A percentile compares a stretch with the other conserved stretches of the same genome.
Evolutionary conservation across 2,113 vertebrate species (phyloP).

Genomic region (Zapornia atra): DNA sequence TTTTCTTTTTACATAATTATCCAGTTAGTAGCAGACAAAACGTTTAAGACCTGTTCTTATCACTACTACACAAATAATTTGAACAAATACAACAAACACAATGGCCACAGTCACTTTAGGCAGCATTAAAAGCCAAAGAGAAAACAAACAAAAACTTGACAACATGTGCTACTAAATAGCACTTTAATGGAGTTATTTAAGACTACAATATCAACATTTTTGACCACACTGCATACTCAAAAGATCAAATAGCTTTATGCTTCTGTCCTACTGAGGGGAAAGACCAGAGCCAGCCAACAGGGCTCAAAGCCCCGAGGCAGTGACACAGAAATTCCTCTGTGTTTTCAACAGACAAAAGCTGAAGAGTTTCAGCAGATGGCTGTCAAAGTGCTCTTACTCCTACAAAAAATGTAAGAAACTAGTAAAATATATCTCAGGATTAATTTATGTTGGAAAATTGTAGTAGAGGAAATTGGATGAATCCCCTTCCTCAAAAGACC

Average conservation of each 20-base stretch:
- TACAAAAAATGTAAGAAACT: not conserved
- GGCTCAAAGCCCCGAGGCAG: not conserved
- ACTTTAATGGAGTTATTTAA: not conserved
- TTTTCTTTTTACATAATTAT: not conserved
- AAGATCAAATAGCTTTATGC: not conserved
- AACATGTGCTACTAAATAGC: not conserved
- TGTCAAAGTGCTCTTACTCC: not conserved
- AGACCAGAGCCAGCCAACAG: not conserved
- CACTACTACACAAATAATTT: not conserved
- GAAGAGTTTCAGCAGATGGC: not conserved
- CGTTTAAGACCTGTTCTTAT: not conserved
- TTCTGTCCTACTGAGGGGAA: not conserved
- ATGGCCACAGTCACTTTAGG: not conserved
- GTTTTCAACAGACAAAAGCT: not conserved
- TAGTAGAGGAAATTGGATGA: constrained; percentile 42
- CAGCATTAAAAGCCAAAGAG: not conserved
- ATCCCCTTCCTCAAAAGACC: constrained; percentile 26
- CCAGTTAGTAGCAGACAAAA: not conserved
- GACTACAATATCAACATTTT: not conserved
- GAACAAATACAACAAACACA: not conserved
- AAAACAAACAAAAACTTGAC: not conserved
- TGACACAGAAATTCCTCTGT: not conserved
- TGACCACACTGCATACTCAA: not conserved
- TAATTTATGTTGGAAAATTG: constrained; percentile 32
- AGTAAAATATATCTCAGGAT: constrained; percentile 16